Percentiles rank a stretch among this genome's conserved stretches.
These are phyloP conservation scores for Aphaenogaster ashmeadi DNA, from an alignment of 1,140 invertebrate genomes.

Conservation along the genomic window DNA sequence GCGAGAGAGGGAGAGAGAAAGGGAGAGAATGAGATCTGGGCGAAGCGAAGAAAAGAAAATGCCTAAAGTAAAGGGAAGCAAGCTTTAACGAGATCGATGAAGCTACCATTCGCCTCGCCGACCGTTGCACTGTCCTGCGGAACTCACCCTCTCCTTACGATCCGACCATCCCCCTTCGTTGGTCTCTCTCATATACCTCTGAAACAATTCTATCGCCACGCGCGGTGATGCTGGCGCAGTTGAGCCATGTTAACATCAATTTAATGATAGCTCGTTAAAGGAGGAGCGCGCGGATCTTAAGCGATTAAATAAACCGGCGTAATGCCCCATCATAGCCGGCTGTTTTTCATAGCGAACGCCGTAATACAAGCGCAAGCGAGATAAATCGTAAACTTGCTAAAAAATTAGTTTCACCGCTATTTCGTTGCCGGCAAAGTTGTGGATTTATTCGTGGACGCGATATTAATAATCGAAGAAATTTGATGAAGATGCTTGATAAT, in stretches of 20 bases:
- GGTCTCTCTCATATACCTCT: conserved; percentile 22
- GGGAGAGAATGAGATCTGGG: conserved; percentile 64
- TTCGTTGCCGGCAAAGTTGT: not conserved
- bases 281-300: conserved; percentile 59
- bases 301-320: conserved; percentile 70
- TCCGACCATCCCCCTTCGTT: not conserved
- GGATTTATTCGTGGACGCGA: not conserved
- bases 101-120: conserved; percentile 59
- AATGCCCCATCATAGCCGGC: conserved; percentile 53
- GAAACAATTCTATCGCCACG: conserved; percentile 28
- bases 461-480: conserved; percentile 14
- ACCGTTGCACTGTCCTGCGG: conserved; percentile 43
- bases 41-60: conserved; percentile 76
- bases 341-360: conserved; percentile 49
- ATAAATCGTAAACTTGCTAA: conserved; percentile 34
- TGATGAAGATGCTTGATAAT: not conserved
- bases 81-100: conserved; percentile 84
- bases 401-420: conserved; percentile 3
- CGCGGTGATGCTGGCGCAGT: not conserved
- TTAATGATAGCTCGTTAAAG: conserved; percentile 74
- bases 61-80: conserved; percentile 73
- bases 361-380: not conserved
- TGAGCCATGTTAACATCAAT: conserved; percentile 75
- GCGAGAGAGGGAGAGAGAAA: not conserved
- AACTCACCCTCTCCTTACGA: conserved; percentile 48